phyloP scores from a whole-genome alignment of 2,797 vertebrate genomes.

The Anabacerthia variegaticeps region DNA sequence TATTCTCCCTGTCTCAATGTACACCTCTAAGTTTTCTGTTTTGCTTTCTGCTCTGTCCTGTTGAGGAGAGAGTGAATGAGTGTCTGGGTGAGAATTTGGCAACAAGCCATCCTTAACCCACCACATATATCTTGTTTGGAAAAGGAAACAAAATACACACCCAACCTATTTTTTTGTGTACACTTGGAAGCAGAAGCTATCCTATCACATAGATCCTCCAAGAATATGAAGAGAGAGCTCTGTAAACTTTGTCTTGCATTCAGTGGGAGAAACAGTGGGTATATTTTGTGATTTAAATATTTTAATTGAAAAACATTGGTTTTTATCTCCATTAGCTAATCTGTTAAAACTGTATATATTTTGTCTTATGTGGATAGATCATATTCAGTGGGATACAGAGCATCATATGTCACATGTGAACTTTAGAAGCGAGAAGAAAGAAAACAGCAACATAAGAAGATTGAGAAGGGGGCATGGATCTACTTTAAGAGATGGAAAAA shows the following conservation, averaged over 20 bases:
- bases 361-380: background rate
- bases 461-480: background rate
- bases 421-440: background rate
- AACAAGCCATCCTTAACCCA: background rate
- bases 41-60: background rate
- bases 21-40: background rate
- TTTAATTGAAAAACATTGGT: background rate
- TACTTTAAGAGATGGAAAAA: background rate
- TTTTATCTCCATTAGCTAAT: background rate
- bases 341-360: background rate
- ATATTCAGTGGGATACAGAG: background rate
- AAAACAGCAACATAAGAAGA: background rate
- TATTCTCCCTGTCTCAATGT: background rate
- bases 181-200: background rate
- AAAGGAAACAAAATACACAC: background rate
- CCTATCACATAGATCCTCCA: background rate
- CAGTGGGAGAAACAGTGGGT: background rate
- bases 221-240: background rate
- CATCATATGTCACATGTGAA: rapidly evolving
- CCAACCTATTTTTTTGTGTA: background rate
- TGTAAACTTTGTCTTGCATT: background rate
- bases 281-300: background rate
- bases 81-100: background rate
- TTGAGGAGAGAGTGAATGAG: background rate
- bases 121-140: background rate